phyloP scores from a whole-genome alignment of 1,140 invertebrate species.

The Drosophila watanabei region DNA sequence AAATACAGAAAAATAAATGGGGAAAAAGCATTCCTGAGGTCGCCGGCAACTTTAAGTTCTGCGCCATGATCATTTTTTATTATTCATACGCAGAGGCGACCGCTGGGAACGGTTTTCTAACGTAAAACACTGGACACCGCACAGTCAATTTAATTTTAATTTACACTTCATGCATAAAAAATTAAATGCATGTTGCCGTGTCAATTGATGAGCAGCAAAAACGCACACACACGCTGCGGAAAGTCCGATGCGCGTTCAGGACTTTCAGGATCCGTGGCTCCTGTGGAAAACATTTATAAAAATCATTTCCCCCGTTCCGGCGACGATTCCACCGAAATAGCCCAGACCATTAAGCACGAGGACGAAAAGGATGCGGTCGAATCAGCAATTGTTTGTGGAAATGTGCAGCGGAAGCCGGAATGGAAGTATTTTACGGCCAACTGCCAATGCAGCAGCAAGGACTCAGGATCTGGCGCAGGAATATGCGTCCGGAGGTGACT shows the following conservation, averaged over 20 bases:
- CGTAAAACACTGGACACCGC: constrained; percentile 53
- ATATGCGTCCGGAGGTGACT: constrained; percentile 28
- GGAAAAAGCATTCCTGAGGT: constrained; percentile 58
- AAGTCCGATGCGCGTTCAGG: constrained; percentile 29
- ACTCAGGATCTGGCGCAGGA: constrained; percentile 13
- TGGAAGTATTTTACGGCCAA: constrained; percentile 56
- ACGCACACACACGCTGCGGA: constrained; percentile 23
- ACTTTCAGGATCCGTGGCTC: constrained; percentile 19
- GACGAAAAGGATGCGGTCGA: constrained; percentile 56
- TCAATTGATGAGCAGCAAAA: constrained; percentile 67
- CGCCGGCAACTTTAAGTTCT: constrained; percentile 60
- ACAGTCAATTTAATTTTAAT: constrained; percentile 81
- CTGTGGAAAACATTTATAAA: constrained; percentile 69
- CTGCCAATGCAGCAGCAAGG: constrained; percentile 37
- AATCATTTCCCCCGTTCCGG: constrained; percentile 47
- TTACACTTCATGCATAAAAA: constrained; percentile 77
- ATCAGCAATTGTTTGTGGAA: constrained; percentile 58
- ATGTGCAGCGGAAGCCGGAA: constrained; percentile 54
- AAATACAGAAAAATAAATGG: constrained; percentile 60
- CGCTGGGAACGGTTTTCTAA: constrained; percentile 49
- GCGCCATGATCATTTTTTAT: constrained; percentile 56
- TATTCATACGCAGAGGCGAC: constrained; percentile 66
- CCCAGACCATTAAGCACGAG: constrained; percentile 68
- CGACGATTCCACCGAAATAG: constrained; percentile 29
- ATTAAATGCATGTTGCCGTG: constrained; percentile 61